These are phyloP conservation scores for Aptenodytes forsteri DNA, from an alignment of 2,113 vertebrate species.

Conservation along the genomic window DNA sequence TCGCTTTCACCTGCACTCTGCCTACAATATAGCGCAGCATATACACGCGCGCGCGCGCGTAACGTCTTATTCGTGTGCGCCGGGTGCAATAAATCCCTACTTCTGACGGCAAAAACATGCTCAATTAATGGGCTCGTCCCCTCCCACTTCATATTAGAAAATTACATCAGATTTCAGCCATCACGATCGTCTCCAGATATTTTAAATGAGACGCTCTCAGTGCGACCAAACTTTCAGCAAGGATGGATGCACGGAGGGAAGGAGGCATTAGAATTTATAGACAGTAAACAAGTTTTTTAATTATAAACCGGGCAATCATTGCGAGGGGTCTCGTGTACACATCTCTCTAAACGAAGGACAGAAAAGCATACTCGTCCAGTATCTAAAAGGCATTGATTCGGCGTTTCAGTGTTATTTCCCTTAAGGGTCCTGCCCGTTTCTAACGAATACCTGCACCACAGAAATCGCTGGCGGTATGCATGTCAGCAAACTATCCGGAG, in stretches of 20 bases:
- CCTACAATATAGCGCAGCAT: neutral
- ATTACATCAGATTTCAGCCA: neutral
- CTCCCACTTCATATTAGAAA: conserved; percentile 26
- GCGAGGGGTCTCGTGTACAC: neutral
- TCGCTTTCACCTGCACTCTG: neutral
- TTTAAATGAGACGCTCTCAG: neutral
- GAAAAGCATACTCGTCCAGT: neutral
- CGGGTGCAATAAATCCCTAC: neutral
- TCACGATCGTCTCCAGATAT: neutral
- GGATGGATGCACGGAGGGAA: neutral
- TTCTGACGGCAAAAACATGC: neutral
- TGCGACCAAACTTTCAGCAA: neutral
- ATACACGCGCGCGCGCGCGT: too few relatives aligned
- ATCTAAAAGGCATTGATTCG: neutral
- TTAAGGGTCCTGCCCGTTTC: neutral
- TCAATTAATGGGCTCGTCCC: neutral
- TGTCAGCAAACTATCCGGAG: neutral
- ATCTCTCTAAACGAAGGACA: neutral
- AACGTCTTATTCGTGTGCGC: neutral
- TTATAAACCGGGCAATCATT: neutral
- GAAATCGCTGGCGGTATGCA: neutral
- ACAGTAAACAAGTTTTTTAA: neutral
- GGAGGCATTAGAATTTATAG: neutral
- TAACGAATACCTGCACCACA: neutral
- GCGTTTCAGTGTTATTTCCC: neutral